Evolutionary conservation across 2,113 vertebrate genomes (phyloP), one percentile per base, ranked within the genome.

Genomic region (Tachysurus vachellii): DNA sequence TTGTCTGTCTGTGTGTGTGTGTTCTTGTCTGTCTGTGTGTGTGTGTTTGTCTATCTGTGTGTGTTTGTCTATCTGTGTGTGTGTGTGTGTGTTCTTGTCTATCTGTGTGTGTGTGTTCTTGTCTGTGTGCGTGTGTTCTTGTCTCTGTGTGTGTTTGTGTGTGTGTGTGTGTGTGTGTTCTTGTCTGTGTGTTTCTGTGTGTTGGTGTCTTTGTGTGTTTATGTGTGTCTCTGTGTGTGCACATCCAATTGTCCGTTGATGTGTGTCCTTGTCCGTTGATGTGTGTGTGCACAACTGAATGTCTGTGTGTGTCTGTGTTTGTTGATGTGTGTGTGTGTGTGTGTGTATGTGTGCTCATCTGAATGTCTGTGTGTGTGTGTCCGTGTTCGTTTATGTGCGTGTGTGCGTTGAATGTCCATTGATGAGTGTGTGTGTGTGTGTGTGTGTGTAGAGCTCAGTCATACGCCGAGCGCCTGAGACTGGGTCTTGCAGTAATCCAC

Each of bases 401-500:
- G 44, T 50, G 50, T 81, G 62, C 66, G 21, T 57, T 26, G 54
- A 31, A 23, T 76, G 36, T 50, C n/a, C n/a, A n/a, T n/a, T n/a
- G n/a, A 14, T 61, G 11, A 59, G 14, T 54, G 21, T n/a, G 44
- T 50, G 50, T 81, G 62, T 80, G 21, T 57, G 17, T 26, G 54
- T 47, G 36, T 21, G 13, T 36, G 0, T 57, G 9, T 28, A 99
- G 98, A 93, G 98, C 98, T 85, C 98, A 99, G 92, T 99, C 98
- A 0, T 99, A 98, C 0, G 98, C 98, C 0, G 98, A 99, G 89
- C 94, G 98, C 0, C 94, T 99, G 73, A 96, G 98, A 9, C 93
- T 99, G 89, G 98, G 98, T 2, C 91, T 99, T 82, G 98, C 98
- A 0, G 98, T 99, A 83, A 99, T 99, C 91, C 98, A 99, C 0